These are phyloP conservation scores for Bombus sylvicola DNA, from an alignment of 1,140 invertebrate species.

Conservation along the genomic window DNA sequence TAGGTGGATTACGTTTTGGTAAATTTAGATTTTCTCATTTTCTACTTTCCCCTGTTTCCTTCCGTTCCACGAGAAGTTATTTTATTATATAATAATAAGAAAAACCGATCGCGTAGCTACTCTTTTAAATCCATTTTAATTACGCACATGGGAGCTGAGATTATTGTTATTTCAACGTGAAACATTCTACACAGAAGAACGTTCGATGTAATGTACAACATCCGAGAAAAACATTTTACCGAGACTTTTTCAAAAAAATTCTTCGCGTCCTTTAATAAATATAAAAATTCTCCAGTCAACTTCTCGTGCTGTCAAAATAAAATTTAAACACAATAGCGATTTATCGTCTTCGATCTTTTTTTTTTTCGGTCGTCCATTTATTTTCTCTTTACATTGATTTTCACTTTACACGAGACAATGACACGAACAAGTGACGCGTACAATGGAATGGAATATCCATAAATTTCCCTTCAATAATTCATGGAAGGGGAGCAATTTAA, in stretches of 20 bases:
- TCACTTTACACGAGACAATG: not conserved
- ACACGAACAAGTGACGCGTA: not conserved
- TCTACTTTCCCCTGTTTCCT: rapidly evolving
- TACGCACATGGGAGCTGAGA: too few relatives aligned
- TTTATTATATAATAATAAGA: not conserved
- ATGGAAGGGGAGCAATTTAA: not conserved
- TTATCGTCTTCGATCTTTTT: not conserved
- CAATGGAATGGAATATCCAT: not conserved
- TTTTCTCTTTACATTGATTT: not conserved
- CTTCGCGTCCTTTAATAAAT: not conserved
- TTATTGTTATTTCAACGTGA: too few relatives aligned
- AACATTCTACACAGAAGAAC: too few relatives aligned
- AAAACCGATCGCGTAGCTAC: too few relatives aligned
- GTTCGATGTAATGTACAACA: too few relatives aligned
- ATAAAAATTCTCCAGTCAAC: not conserved
- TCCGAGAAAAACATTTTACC: too few relatives aligned
- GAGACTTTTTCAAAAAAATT: too few relatives aligned
- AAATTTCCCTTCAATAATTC: not conserved
- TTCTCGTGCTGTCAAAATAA: not conserved
- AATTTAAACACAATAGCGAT: not conserved
- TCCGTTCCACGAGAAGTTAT: not conserved
- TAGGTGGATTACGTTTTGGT: not conserved
- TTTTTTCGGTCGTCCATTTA: not conserved
- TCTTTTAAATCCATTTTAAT: too few relatives aligned
- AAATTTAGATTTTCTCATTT: not conserved